Evolutionary conservation across 2,113 vertebrate genomes (phyloP), one percentile per base, ranked within the genome.

Genomic region (Limanda limanda): DNA sequence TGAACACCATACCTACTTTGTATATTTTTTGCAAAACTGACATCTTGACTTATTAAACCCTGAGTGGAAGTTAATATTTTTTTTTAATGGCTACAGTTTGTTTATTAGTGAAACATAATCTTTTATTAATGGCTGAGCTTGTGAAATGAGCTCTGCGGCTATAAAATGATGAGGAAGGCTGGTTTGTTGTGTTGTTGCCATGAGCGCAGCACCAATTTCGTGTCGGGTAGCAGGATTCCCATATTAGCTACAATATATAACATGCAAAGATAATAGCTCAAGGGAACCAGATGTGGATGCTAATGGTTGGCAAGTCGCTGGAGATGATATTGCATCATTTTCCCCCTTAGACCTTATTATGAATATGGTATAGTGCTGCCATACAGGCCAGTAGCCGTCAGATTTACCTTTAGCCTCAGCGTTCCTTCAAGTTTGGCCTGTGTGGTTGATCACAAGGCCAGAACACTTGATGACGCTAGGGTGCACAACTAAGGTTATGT

Each of bases 171-270:
- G 60, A 37, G 35, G 27, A 51, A 68, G 24, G 40, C 40, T 42
- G 25, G 23, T 66, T 67, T 82, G 68, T 57, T 74, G 20, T 31
- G 60, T 76, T 48, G 45, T 51, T 71, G 60, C 68, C 76, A 75
- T 48, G 24, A 57, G 68, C 27, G 13, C 56, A 20, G 57, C 25
- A 56, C 31, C 47, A 51, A 57, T 82, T 81, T 52, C 55, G 63
- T 68, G 66, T 71, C 55, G 52, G 48, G 47, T n/a, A 40, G 83
- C 61, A 21, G 12, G n/a, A 17, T 56, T 58, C 14, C 24, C 85
- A 78, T 40, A 81, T 86, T 84, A 66, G 68, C 69, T 68, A 15
- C 45, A 55, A n/a, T 78, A 73, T 71, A 15, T 76, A 78, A 85
- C 74, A 61, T 48, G 60, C 27, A 70, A 68, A 66, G 25, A 81